Evolutionary conservation across 2,797 vertebrate species (phyloP), one percentile per base, ranked within the genome.

Genomic region (Sciaenops ocellatus): DNA sequence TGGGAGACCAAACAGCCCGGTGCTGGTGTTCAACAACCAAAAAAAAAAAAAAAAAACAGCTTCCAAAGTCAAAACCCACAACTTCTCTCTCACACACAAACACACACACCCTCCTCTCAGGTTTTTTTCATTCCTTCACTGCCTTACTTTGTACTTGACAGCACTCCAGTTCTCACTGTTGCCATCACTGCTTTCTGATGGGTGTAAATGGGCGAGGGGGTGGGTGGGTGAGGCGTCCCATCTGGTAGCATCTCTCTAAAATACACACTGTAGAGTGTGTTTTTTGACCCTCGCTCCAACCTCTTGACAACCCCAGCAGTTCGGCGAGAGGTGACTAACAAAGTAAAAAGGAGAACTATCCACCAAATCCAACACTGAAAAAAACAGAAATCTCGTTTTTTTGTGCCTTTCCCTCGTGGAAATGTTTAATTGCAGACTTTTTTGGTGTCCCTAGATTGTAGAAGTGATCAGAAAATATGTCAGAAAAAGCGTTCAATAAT

Each of bases 1-100:
- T 85, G 85, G 85, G 88, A 84, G 62, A 88, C 82, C 87, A 89
- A 85, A 84, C 79, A 82, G 72, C 28, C 65, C 28, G 76, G 61
- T 59, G 79, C 80, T 85, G 73, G 76, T 82, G 82, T 79, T 78
- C 74, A 81, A 79, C 82, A 76, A 76, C 63, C 77, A 62, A 50
- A 69, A 61, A 77, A 56, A 73, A 73, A 80, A 62, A 50, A 69
- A 61, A 77, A 56, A 73, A 73, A 80, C 61, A 24, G 42, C 65
- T 65, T 82, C 86, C 78, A 82, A 68, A 85, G 75, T 89, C 79
- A 87, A 85, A 89, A 80, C 61, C 48, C 63, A 11, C 66, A 76
- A 50, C 12, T 11, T 56, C 55, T 17, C 54, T 67, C 69, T 70
- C n/a, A 63, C 41, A 52, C 54, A 54, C 38, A 50, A 26, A 62